Conservation (phyloP, 2,888 invertebrate species). For the Scaeva pyrastri region DNA sequence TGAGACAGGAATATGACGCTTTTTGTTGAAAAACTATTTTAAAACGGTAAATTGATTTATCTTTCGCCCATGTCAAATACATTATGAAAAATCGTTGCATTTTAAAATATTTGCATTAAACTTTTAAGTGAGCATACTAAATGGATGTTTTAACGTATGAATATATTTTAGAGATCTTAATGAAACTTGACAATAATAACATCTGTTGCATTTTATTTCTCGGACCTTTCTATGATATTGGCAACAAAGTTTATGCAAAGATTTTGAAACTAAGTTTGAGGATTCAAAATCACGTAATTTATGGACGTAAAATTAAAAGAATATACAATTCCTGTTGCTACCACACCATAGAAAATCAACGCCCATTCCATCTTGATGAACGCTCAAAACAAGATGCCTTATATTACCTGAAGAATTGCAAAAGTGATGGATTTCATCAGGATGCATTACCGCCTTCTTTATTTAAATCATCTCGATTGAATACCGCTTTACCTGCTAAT, state of each 20-base stretch:
- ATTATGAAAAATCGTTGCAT: no score
- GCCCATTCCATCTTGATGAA: constrained; percentile 21
- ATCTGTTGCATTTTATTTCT: constrained; percentile 43
- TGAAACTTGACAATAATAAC: background rate
- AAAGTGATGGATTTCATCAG: background rate
- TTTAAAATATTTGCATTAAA: no score
- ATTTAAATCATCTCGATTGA: constrained; percentile 5
- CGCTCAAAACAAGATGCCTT: constrained; percentile 40
- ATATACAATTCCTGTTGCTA: constrained; percentile 48
- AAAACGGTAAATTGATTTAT: no score
- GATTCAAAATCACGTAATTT: constrained; percentile 19
- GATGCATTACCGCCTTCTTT: constrained; percentile 1
- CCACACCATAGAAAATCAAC: constrained; percentile 27
- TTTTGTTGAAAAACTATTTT: no score
- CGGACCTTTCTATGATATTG: constrained; percentile 44
- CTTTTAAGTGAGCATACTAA: background rate
- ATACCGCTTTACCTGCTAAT: constrained; percentile 38
- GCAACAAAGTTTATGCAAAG: background rate
- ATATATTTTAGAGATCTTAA: constrained; percentile 27
- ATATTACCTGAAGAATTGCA: constrained; percentile 7
- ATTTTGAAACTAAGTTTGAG: constrained; percentile 4
- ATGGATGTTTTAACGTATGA: constrained; percentile 44
- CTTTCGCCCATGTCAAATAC: no score
- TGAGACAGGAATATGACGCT: no score
- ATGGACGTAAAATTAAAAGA: constrained; percentile 39